Base-by-base conservation (phyloP, 2,888 invertebrate genomes). In the Cosmorhoe ocellata region DNA sequence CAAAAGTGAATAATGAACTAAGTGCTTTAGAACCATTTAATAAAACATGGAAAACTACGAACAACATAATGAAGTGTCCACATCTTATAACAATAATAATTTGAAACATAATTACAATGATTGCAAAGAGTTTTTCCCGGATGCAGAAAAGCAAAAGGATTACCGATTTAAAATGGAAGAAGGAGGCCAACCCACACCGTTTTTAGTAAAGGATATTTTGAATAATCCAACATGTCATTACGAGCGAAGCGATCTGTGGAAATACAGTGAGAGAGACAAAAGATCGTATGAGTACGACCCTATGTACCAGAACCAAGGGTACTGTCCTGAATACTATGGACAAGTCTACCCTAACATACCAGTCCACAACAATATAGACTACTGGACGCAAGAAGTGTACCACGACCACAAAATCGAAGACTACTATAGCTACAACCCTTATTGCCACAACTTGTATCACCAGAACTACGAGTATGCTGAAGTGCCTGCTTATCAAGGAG, bases 141-240 rank as follows among this genome's bases (percentile, higher is more conserved):
- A 80, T 3, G 58, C 59, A 0, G 69, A 69, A 61, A 69, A 76
- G 4, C 18, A 3, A 30, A 73, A 74, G 47, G 66, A 72, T 14
- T 81, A 71, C 50, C 64, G 81, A 39, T 56, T 74, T 14, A 85
- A 84, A 65, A 38, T 74, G 0, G 85, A 85, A 26, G 84, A 84
- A 30, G 56, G 52, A 8, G 74, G 68, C 12, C 69, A 78, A 62
- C 22, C 36, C 53, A 89, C 89, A 3, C 88, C 89, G n/a, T 90
- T 90, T 57, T 81, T 74, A 0, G 89, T 90, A 0, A 90, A 87
- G 58, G 88, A 90, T 47, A 90, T 90, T 10, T 57, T 90, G 8
- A 89, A 79, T 45, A 81, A 79, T 52, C 86, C 84, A 51, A 64
- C 79, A 2, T 71, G 76, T 33, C 76, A 74, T 48, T 87, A 80